A percentile compares a stretch with the other conserved stretches of the same genome.
Evolutionary conservation across 2,797 vertebrate genomes (phyloP).

Genomic region (Sebastes matsubarae): DNA sequence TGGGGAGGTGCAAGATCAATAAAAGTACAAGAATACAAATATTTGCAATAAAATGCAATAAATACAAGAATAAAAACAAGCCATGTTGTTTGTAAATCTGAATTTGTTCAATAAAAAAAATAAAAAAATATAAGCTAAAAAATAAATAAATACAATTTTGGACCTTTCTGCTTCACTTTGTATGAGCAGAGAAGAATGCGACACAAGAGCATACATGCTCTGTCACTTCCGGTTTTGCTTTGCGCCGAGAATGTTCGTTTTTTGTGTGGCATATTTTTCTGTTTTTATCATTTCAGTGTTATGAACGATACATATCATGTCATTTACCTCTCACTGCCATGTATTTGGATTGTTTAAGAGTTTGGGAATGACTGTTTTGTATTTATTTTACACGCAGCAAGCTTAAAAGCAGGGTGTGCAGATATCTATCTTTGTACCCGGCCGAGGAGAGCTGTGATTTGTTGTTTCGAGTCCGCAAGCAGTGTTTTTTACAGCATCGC

Average conservation of each 20-base stretch:
- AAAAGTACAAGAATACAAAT: no score
- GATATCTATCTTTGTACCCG: neutral
- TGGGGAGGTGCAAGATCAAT: no score
- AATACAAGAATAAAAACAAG: no score
- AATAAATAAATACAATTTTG: no score
- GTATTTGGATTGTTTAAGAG: neutral
- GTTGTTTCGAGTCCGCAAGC: neutral
- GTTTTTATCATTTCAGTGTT: neutral
- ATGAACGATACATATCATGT: neutral
- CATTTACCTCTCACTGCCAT: fast-evolving
- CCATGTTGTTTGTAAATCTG: no score
- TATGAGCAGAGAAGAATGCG: neutral
- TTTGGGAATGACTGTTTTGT: neutral
- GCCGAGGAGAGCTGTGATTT: slow-evolving; percentile 59
- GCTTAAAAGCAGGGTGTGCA: neutral
- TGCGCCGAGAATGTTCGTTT: fast-evolving
- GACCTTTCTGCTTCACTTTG: neutral
- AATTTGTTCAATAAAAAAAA: no score
- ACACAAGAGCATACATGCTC: fast-evolving
- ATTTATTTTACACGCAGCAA: neutral
- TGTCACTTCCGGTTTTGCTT: slow-evolving; percentile 7
- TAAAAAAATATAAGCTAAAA: no score
- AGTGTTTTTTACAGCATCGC: slow-evolving; percentile 43
- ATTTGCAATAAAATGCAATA: no score
- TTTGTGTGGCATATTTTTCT: neutral